These are phyloP conservation scores for Lophotriccus pileatus DNA, from an alignment of 2,797 vertebrate species.

Conservation along the genomic window DNA sequence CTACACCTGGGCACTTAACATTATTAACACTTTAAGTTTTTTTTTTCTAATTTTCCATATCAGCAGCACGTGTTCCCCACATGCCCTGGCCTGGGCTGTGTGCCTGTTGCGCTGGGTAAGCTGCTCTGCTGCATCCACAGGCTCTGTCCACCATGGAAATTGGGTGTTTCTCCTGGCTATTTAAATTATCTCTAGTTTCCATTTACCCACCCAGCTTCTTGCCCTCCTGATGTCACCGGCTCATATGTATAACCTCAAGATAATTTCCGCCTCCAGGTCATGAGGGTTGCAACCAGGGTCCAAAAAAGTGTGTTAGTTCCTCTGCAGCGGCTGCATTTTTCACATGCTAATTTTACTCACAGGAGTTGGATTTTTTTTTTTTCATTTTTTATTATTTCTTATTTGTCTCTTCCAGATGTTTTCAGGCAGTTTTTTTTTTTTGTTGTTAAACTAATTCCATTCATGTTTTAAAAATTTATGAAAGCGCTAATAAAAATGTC, in stretches of 20 bases:
- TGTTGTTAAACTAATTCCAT: slow-evolving; percentile 83
- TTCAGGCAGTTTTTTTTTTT: slow-evolving; percentile 76
- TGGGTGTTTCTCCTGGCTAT: neutral
- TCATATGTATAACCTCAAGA: neutral
- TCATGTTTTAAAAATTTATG: slow-evolving; percentile 87
- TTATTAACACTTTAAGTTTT: neutral
- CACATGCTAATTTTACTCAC: slow-evolving; percentile 75
- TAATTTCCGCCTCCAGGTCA: neutral
- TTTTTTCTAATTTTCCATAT: neutral
- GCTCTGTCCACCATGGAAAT: neutral
- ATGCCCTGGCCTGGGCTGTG: neutral
- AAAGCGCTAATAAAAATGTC: slow-evolving; percentile 86
- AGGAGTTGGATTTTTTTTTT: slow-evolving; percentile 61
- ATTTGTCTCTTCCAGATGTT: slow-evolving; percentile 83
- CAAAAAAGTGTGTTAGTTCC: slow-evolving; percentile 1
- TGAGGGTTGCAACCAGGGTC: neutral
- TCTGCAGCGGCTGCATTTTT: slow-evolving; percentile 62
- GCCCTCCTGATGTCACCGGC: neutral
- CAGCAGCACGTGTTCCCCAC: fast-evolving
- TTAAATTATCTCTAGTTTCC: slow-evolving; percentile 26
- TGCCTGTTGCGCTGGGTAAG: neutral
- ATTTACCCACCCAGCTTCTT: neutral
- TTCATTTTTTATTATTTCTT: slow-evolving; percentile 74
- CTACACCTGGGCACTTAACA: neutral
- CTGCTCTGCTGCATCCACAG: neutral